These are phyloP conservation scores for Maniola hyperantus DNA, from an alignment of 2,888 invertebrate species.

Conservation along the genomic window DNA sequence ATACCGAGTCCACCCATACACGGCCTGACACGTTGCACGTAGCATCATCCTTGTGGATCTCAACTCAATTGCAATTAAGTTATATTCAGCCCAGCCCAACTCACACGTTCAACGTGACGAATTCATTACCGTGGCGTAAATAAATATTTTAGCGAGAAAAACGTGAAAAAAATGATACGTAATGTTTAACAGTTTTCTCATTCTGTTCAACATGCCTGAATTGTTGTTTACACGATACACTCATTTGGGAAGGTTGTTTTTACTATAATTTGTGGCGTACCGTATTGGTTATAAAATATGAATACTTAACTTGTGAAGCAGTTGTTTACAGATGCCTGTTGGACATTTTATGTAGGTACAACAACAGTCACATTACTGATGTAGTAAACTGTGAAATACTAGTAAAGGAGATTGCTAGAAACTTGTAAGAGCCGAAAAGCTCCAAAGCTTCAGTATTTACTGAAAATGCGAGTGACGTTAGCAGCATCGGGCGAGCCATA, in stretches of 20 bases:
- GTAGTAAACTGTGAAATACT: too few relatives aligned
- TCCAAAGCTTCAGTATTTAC: too few relatives aligned
- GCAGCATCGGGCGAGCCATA: too few relatives aligned
- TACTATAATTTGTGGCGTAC: neutral
- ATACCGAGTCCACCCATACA: too few relatives aligned
- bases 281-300: neutral
- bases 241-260: conserved; percentile 4
- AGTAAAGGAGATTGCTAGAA: too few relatives aligned
- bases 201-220: neutral
- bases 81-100: neutral
- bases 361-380: too few relatives aligned
- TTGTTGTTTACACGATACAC: conserved; percentile 1
- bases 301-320: neutral
- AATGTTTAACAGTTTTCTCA: neutral
- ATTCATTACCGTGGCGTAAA: neutral
- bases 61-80: neutral
- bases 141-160: neutral
- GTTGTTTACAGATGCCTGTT: too few relatives aligned
- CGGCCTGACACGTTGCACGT: too few relatives aligned
- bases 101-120: neutral
- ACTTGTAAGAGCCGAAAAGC: too few relatives aligned
- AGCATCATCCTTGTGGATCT: too few relatives aligned
- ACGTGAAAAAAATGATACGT: neutral
- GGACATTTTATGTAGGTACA: neutral
- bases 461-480: too few relatives aligned